Percentiles rank a stretch among this genome's conserved stretches.
These are phyloP conservation scores for Drosophila lutescens DNA, from an alignment of 2,888 invertebrate genomes.

Conservation along the genomic window DNA sequence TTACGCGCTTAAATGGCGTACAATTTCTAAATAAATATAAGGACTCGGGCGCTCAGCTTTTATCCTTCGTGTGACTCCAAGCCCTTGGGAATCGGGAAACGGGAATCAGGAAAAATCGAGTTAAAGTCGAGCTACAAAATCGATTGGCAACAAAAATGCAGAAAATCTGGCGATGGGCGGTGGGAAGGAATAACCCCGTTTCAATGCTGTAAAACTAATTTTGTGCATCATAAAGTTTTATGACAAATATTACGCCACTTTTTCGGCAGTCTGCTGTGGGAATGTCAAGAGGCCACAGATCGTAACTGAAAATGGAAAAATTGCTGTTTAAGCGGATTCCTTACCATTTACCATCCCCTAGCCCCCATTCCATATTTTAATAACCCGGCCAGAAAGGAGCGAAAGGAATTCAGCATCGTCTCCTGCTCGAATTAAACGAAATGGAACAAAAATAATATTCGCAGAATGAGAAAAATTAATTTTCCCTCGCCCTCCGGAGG, in stretches of 20 bases:
- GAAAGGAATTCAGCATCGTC: slow-evolving; percentile 19
- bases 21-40: slow-evolving; percentile 71
- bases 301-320: slow-evolving; percentile 29
- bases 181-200: slow-evolving; percentile 14
- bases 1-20: slow-evolving; percentile 70
- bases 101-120: slow-evolving; percentile 30
- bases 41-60: not conserved
- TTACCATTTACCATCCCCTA: not conserved
- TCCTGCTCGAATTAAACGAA: slow-evolving; percentile 36
- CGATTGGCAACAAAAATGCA: slow-evolving; percentile 52
- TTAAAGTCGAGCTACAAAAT: slow-evolving; percentile 52
- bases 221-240: slow-evolving; percentile 76
- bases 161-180: slow-evolving; percentile 1
- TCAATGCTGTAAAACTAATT: slow-evolving; percentile 74
- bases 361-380: slow-evolving; percentile 39
- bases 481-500: slow-evolving; percentile 31
- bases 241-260: slow-evolving; percentile 71
- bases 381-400: slow-evolving; percentile 52
- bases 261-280: slow-evolving; percentile 61
- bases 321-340: slow-evolving; percentile 61
- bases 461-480: slow-evolving; percentile 71
- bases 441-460: slow-evolving; percentile 60
- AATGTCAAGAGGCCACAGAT: slow-evolving; percentile 55
- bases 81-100: not conserved
- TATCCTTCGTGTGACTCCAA: not conserved